Evolutionary conservation across 1,140 invertebrate species (phyloP).

Genomic region (Brachionus koreanus): DNA sequence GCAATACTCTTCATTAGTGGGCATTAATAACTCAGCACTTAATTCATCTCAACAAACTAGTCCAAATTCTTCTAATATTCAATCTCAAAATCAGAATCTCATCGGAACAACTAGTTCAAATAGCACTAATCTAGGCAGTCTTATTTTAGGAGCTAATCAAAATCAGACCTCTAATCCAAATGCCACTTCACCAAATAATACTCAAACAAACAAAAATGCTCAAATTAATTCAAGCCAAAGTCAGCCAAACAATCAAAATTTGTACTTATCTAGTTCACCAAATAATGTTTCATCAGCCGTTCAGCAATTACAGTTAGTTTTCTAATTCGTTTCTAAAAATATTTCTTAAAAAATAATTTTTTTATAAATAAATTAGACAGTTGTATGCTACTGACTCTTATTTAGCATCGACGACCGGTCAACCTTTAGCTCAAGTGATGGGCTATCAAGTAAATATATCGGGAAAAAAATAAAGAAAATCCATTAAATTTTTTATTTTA

Average conservation of each 20-base stretch:
- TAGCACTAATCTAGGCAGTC: neutral
- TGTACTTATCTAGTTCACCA: constrained; percentile 1
- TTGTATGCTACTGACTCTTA: constrained; percentile 30
- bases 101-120: neutral
- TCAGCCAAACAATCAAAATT: neutral
- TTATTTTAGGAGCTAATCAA: neutral
- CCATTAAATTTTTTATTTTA: neutral
- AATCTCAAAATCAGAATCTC: constrained; percentile 10
- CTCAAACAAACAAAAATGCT: constrained; percentile 13
- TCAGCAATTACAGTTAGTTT: constrained; percentile 11
- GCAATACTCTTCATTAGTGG: neutral
- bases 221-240: neutral
- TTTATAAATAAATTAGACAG: neutral
- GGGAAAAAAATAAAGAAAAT: neutral
- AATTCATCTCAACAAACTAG: neutral
- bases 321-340: neutral
- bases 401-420: constrained; percentile 10
- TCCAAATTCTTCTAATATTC: constrained; percentile 21
- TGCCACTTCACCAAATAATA: neutral
- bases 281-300: constrained; percentile 27
- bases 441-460: constrained; percentile 19
- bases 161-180: neutral
- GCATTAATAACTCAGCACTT: neutral
- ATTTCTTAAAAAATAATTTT: neutral
- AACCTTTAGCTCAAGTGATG: constrained; percentile 16